Evolutionary conservation across 2,888 invertebrate species (phyloP), one percentile per base, ranked within the genome.

Genomic region (Drosophila neutralis): DNA sequence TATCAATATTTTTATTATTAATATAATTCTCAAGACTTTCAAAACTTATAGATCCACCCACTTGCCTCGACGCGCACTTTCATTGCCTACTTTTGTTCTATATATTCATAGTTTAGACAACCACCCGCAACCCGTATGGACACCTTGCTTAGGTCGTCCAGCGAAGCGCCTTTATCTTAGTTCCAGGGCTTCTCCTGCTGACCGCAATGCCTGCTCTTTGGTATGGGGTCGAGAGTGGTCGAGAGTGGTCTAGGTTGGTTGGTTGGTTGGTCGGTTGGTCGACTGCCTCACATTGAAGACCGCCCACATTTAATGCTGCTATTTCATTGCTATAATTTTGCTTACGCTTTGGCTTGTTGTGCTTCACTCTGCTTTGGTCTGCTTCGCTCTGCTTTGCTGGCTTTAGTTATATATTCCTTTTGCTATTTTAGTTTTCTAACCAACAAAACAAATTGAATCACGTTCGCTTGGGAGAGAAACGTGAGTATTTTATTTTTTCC

Each of bases 381-480:
- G 62, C 36, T 77, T 64, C 69, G 45, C 27, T 0, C 4, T 27
- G 27, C 68, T 69, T 66, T 73, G 48, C 70, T 65, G 63, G 70
- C 75, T 87, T 85, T 88, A 76, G 73, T 72, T 76, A 73, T 78
- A 73, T 79, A 64, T 68, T 69, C 67, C 68, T 74, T 80, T 78
- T 87, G 86, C 83, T 79, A 83, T 85, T 89, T 88, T 86, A 90
- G 90, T 90, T 89, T 87, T 82, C 87, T 83, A 88, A 86, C 90
- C 87, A 83, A 87, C 87, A 87, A 91, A 89, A 87, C 89, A 90
- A 90, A 90, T 90, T 91, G 91, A 90, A 90, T 90, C 90, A 90
- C 90, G 91, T 91, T 87, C 91, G 90, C 87, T 62, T 74, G 78
- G 81, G 80, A 82, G 77, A 73, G 80, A 80, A 91, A 91, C 91